Percentiles rank a stretch among this genome's conserved stretches.
Evolutionary conservation across 1,140 invertebrate species (phyloP).

Genomic region (Bombus pyrosoma): DNA sequence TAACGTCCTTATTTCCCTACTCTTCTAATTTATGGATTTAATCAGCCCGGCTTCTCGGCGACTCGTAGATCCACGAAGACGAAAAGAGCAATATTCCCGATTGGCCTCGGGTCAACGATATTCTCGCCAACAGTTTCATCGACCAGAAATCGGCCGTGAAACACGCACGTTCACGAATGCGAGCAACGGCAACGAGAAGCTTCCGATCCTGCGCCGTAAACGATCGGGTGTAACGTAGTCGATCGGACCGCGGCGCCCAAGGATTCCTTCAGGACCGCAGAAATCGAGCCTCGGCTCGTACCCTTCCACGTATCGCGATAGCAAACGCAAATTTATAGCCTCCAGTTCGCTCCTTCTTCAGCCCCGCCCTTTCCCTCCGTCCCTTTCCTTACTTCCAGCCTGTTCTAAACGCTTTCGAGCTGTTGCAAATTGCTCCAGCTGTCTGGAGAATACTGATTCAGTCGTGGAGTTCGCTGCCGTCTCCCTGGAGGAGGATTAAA

Average conservation of each 20-base stretch:
- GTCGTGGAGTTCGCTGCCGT: not conserved
- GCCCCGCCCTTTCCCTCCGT: not conserved
- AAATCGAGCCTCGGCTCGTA: not conserved
- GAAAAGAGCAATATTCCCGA: no score
- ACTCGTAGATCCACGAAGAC: no score
- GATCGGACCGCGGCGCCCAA: not conserved
- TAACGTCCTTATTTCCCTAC: no score
- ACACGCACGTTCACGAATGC: not conserved
- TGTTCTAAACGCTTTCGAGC: slow-evolving; percentile 2
- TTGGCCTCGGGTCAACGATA: not conserved
- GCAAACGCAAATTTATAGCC: not conserved
- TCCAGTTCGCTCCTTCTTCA: not conserved
- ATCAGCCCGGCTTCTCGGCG: no score
- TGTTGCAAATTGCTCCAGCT: not conserved
- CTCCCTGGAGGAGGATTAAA: not conserved
- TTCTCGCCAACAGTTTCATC: not conserved
- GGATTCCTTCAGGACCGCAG: not conserved
- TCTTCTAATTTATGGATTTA: no score
- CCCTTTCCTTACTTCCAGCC: not conserved
- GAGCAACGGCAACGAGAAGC: not conserved
- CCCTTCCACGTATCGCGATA: not conserved
- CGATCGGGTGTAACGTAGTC: not conserved
- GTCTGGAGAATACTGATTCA: slow-evolving; percentile 1
- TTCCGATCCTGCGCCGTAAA: not conserved
- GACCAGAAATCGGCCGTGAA: not conserved